phyloP scores from a whole-genome alignment of 2,797 vertebrate genomes.

The Craterocephalus amniculus region DNA sequence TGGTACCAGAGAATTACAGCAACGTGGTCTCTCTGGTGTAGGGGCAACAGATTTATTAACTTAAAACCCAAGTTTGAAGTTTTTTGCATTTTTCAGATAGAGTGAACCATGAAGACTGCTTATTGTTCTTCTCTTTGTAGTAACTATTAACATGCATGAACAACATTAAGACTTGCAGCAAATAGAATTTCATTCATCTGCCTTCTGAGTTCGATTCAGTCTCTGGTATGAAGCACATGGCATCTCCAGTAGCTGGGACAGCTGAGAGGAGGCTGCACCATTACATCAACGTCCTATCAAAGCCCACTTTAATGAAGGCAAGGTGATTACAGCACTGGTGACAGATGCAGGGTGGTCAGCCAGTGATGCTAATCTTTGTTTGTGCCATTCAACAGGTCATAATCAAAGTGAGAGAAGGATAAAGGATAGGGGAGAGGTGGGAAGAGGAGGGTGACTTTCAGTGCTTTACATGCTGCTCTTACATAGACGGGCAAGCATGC shows the following conservation, averaged over 20 bases:
- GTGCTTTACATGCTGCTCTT: conserved; percentile 64
- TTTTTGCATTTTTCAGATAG: conserved; percentile 16
- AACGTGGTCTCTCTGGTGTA: conserved; percentile 32
- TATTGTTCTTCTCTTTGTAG: conserved; percentile 25
- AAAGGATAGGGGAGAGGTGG: conserved; percentile 38
- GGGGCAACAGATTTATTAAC: conserved; percentile 27
- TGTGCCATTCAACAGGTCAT: conserved; percentile 60
- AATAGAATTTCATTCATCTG: conserved; percentile 43
- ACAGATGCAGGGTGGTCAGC: conserved; percentile 68
- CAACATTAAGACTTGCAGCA: conserved; percentile 24
- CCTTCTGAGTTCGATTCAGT: conserved; percentile 36
- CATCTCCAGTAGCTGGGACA: conserved; percentile 62
- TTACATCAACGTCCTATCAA: conserved; percentile 72
- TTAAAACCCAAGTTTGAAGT: background rate
- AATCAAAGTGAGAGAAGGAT: conserved; percentile 69
- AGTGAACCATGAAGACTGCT: conserved; percentile 18
- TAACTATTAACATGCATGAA: conserved; percentile 25
- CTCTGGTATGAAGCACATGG: conserved; percentile 59
- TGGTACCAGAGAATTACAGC: conserved; percentile 43
- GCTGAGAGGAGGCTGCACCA: conserved; percentile 61
- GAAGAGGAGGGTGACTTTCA: conserved; percentile 64
- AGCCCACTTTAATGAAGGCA: conserved; percentile 68
- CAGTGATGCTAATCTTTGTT: conserved; percentile 72
- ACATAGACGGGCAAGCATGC: conserved; percentile 70
- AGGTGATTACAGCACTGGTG: conserved; percentile 67